Percentiles rank a stretch among this genome's conserved stretches.
phyloP scores from a whole-genome alignment of 2,113 vertebrate genomes.

The Petrocephalus microphthalmus region DNA sequence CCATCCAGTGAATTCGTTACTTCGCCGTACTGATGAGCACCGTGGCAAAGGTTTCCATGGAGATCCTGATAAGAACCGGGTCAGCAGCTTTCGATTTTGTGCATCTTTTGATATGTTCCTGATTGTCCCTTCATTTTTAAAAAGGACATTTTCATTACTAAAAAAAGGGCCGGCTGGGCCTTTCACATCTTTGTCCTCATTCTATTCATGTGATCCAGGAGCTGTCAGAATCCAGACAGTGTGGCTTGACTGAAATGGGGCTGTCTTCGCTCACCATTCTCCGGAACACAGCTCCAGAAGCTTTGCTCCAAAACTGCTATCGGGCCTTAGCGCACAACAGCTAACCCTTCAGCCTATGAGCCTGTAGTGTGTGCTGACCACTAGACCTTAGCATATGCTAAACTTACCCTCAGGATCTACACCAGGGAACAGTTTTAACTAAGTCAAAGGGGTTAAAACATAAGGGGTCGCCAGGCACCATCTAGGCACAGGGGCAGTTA shows the following conservation, averaged over 20 bases:
- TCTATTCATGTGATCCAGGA: neutral
- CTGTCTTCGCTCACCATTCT: neutral
- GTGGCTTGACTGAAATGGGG: neutral
- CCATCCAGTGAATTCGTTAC: neutral
- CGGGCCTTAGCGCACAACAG: neutral
- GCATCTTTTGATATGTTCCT: neutral
- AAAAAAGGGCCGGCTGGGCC: neutral
- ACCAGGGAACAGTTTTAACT: neutral
- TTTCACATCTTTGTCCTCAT: neutral
- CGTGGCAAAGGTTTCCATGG: neutral
- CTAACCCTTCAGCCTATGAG: neutral
- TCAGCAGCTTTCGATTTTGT: slow-evolving; percentile 1
- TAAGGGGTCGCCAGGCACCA: neutral
- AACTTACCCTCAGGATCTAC: neutral
- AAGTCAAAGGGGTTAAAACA: neutral
- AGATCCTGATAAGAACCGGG: neutral
- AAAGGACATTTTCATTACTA: neutral
- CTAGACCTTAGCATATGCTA: neutral
- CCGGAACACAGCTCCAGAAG: neutral
- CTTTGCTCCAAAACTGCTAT: neutral
- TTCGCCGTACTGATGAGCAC: neutral
- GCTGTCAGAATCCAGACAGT: neutral
- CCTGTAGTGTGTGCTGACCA: neutral
- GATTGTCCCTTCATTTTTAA: neutral
- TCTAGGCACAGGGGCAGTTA: neutral